A percentile compares a stretch with the other conserved stretches of the same genome.
phyloP scores from a whole-genome alignment of 2,888 invertebrate species.

The Conistra vaccinii region DNA sequence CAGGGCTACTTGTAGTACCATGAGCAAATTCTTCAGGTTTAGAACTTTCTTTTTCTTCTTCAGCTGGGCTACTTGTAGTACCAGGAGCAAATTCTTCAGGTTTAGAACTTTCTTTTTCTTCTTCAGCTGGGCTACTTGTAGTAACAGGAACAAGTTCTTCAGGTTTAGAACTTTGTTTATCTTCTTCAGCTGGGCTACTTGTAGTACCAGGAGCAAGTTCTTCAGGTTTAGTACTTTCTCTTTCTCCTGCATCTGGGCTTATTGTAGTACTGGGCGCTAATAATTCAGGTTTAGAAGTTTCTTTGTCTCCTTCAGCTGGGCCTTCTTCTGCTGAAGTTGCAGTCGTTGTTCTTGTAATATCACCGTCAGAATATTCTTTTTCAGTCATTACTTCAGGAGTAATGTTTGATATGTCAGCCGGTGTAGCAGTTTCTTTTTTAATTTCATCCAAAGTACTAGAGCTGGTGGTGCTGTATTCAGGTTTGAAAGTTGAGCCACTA shows the following conservation, averaged over 20 bases:
- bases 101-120: slow-evolving; percentile 47
- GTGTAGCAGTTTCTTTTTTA: slow-evolving; percentile 36
- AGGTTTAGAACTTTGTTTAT: slow-evolving; percentile 26
- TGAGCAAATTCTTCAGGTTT: slow-evolving; percentile 41
- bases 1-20: not conserved
- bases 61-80: slow-evolving; percentile 58
- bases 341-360: slow-evolving; percentile 62
- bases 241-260: too few relatives aligned
- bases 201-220: not conserved
- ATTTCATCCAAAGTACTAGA: slow-evolving; percentile 37
- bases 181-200: slow-evolving; percentile 50
- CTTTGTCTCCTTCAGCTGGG: slow-evolving; percentile 59
- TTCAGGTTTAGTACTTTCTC: too few relatives aligned
- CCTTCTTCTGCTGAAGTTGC: slow-evolving; percentile 63
- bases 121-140: slow-evolving; percentile 44
- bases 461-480: slow-evolving; percentile 48
- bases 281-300: slow-evolving; percentile 30
- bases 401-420: slow-evolving; percentile 21
- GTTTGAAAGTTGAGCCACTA: slow-evolving; percentile 21
- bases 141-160: not conserved
- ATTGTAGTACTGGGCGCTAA: not conserved
- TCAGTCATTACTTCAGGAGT: slow-evolving; percentile 44
- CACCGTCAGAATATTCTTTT: slow-evolving; percentile 49
- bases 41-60: slow-evolving; percentile 47
- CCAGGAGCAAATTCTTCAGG: slow-evolving; percentile 25